Evolutionary conservation across 1,140 invertebrate species (phyloP), one percentile per base, ranked within the genome.

Genomic region (Calliopsis andreniformis): DNA sequence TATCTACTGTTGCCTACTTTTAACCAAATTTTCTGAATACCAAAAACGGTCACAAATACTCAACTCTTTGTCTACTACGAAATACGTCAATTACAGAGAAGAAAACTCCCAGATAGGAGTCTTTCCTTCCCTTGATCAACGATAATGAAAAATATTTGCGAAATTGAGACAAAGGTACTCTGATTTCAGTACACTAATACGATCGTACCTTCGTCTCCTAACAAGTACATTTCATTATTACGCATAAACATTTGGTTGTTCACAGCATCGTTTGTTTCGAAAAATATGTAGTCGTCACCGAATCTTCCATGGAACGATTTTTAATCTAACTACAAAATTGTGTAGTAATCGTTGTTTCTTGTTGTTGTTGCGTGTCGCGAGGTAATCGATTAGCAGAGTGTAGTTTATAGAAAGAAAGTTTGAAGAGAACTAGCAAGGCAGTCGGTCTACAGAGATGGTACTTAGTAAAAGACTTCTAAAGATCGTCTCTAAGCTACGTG

Each of bases 211-310:
- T 45, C n/a, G 1, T 64, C 30, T 53, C 18, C 4, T 25, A 7
- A n/a, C 73, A 8, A 70, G 35, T 6, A 25, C 25, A 59, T 23
- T 18, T 47, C 18, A 16, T 58, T 16, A 32, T 8, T 4, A 43
- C 39, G 8, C 8, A 8, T 35, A 53, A 76, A 68, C 67, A 62
- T 73, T 78, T 39, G 61, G 70, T 73, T 66, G 76, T 78, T 78
- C 76, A 78, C 69, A 53, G 76, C 76, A 73, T 75, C 28, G 53
- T 73, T 77, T 14, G 25, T 49, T 51, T 35, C 30, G 14, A 56
- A n/a, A 39, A 45, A 35, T 3, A 23, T 32, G 14, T 49, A 23
- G 4, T 16, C 25, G 42, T 75, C 23, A 12, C 25, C 55, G 72
- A 59, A 47, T 45, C 5, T 47, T 58, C n/a, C 10, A 32, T n/a